Evolutionary conservation across 1,140 invertebrate genomes (phyloP).

Genomic region (Papilio dardanus): DNA sequence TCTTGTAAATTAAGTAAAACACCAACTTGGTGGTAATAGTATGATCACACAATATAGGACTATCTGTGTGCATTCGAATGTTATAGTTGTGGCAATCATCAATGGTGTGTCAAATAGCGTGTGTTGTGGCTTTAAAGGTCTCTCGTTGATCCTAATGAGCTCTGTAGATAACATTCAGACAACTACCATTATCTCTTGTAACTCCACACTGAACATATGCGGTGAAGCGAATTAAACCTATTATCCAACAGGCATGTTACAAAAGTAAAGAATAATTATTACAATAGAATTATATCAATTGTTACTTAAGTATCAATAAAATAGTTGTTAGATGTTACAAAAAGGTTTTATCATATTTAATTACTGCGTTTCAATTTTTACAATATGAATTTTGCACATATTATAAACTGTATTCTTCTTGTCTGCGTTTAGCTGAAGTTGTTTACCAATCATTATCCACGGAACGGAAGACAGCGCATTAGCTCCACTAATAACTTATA

Average conservation of each 20-base stretch:
- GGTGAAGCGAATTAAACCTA: neutral
- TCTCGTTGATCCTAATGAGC: constrained; percentile 4
- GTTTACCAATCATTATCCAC: neutral
- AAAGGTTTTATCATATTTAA: neutral
- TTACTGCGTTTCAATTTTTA: neutral
- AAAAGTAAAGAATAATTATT: neutral
- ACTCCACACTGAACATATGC: neutral
- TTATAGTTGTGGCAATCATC: neutral
- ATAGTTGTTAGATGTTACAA: neutral
- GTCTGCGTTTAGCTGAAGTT: neutral
- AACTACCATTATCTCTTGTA: neutral
- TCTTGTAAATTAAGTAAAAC: too few species aligned
- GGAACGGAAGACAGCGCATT: neutral
- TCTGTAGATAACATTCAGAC: constrained; percentile 19
- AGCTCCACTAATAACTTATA: neutral
- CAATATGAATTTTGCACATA: too few species aligned
- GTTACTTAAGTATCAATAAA: neutral
- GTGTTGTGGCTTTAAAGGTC: neutral
- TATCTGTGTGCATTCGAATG: neutral
- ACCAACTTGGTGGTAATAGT: neutral
- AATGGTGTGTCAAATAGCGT: neutral
- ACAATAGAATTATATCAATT: neutral
- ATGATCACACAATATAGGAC: neutral
- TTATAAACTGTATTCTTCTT: too few species aligned
- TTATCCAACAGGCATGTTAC: neutral